A percentile compares a stretch with the other conserved stretches of the same genome.
Evolutionary conservation across 1,140 invertebrate genomes (phyloP).

Genomic region (Brachionus asplanchnoidis): DNA sequence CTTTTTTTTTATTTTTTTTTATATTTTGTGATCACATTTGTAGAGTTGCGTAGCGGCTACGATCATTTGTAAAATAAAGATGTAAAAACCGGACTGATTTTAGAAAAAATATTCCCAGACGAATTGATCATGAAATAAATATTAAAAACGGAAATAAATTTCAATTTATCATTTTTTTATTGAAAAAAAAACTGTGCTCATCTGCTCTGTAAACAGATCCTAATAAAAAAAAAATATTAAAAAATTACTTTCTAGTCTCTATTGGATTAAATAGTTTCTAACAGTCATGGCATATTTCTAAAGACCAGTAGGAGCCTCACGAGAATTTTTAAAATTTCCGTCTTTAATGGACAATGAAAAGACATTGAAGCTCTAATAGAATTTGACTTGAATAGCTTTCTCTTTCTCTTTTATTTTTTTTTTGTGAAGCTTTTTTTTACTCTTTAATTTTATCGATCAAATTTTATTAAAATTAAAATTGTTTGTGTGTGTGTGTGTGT

Average conservation of each 20-base stretch:
- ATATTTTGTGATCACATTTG: not conserved
- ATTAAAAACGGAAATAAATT: slow-evolving; percentile 22
- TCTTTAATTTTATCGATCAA: slow-evolving; percentile 2
- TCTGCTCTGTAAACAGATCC: slow-evolving; percentile 13
- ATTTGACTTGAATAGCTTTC: not conserved
- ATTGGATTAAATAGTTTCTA: slow-evolving; percentile 5
- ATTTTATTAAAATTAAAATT: slow-evolving; percentile 17
- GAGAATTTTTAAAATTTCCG: not conserved
- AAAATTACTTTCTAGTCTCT: not conserved
- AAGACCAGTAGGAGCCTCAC: slow-evolving; percentile 10
- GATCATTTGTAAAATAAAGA: not conserved
- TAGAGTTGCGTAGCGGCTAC: not conserved
- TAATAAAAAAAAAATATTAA: not conserved
- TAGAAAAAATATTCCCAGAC: not conserved
- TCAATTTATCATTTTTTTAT: slow-evolving; percentile 22
- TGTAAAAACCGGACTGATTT: not conserved
- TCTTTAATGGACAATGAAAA: slow-evolving; percentile 25
- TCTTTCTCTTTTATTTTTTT: not conserved
- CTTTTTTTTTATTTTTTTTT: not conserved
- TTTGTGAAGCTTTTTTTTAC: not conserved
- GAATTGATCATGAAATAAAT: not conserved
- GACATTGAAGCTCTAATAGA: slow-evolving; percentile 13
- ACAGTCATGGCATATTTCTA: not conserved
- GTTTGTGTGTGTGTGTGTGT: not conserved
- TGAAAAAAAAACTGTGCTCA: not conserved